These are phyloP conservation scores for Brachypodius melanocephalos DNA, from an alignment of 2,113 vertebrate species.

Conservation along the genomic window DNA sequence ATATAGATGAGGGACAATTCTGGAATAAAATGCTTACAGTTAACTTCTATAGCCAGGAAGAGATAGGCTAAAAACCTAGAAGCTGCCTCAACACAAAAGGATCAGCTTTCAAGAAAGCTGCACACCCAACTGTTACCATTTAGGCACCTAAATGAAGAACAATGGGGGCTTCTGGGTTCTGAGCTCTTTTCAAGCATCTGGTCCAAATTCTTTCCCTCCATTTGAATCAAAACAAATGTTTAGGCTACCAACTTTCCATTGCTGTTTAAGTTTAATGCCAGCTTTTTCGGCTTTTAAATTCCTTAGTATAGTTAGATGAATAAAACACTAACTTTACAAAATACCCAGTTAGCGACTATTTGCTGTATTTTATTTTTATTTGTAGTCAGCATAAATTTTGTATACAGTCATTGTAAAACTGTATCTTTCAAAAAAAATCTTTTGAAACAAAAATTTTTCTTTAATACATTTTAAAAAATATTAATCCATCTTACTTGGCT, in stretches of 20 bases:
- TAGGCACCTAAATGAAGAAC: constrained; percentile 62
- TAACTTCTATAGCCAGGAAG: constrained; percentile 5
- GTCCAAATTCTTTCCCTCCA: constrained; percentile 61
- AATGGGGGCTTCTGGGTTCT: constrained; percentile 39
- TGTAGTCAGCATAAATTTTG: neutral
- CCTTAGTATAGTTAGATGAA: constrained; percentile 14
- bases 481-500: neutral
- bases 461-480: neutral
- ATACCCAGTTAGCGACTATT: constrained; percentile 1
- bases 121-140: constrained; percentile 51
- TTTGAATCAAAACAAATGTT: constrained; percentile 67
- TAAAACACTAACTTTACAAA: constrained; percentile 41
- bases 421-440: neutral
- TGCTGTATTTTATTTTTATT: constrained; percentile 10
- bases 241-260: constrained; percentile 64
- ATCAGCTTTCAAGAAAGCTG: constrained; percentile 45
- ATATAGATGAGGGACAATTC: neutral
- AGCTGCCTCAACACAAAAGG: constrained; percentile 31
- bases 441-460: neutral
- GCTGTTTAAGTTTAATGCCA: constrained; percentile 39
- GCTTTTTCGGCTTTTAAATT: constrained; percentile 60
- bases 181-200: constrained; percentile 60
- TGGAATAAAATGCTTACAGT: constrained; percentile 23
- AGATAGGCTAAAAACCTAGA: constrained; percentile 45
- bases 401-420: neutral